Base-by-base conservation (phyloP, 2,797 vertebrate species). In the Poliocrania exsul region DNA sequence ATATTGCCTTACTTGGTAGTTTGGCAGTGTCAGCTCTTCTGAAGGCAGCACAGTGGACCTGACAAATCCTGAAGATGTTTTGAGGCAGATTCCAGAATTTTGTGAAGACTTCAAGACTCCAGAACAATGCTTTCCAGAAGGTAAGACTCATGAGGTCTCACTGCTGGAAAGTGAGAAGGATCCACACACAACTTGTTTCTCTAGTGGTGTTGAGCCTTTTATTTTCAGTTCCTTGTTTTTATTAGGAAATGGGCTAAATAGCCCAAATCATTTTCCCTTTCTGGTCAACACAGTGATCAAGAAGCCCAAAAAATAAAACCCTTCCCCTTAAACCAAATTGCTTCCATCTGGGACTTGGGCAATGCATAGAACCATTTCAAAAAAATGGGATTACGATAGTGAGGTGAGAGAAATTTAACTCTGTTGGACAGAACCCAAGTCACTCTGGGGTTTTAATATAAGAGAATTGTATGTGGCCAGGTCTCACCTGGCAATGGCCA, bases 11-110 rank as follows among this genome's bases (percentile, higher is more conserved):
- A 12, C 33, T 62, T 23, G 97, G 95, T 97, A 98, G 96, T 91
- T 95, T 38, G 98, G 98, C 0, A 93, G 96, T 4, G 87, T 97
- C 57, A 99, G 99, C 94, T 97, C 98, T 79, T 99, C 99, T 2
- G 99, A 99, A 95, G 99, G 98, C 95, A 99, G 99, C 97, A 99
- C 99, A 0, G 98, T 99, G 96, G 99, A 99, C 97, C 97, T 98
- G 85, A 97, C 95, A 69, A 99, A 99, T n/a, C 98, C 98, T 1
- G 98, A 99, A 46, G 99, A 99, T 47, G 98, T 99, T 31, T 97
- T 99, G 92, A 98, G 98, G 31, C 98, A 99, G 88, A 98, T 98
- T 81, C 97, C 98, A 0, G 99, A 99, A 96, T 97, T 98, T 94
- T 98, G 98, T 0, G 98, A 99, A 19, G 98, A 99, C 73, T 96